A percentile compares a stretch with the other conserved stretches of the same genome.
Evolutionary conservation across 2,888 invertebrate species (phyloP).

Genomic region (Bembecia ichneumoniformis): DNA sequence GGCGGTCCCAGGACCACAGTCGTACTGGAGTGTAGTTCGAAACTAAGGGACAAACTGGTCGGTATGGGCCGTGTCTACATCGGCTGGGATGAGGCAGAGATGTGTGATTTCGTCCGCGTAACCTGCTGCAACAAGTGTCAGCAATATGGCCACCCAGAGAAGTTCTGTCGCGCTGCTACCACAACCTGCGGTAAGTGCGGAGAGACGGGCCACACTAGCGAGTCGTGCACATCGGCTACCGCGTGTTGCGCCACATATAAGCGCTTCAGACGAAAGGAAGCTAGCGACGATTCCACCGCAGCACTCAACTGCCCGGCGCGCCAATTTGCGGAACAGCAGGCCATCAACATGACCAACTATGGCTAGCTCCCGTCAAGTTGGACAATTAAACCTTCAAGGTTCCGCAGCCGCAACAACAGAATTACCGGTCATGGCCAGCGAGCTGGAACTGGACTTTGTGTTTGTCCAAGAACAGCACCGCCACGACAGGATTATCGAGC

Average conservation of each 20-base stretch:
- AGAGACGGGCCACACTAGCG: constrained; percentile 3
- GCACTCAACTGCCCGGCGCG: neutral
- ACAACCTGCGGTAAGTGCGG: constrained; percentile 8
- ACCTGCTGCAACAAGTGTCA: constrained; percentile 11
- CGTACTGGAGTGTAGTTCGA: constrained; percentile 1
- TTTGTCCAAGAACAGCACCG: neutral
- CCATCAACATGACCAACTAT: neutral
- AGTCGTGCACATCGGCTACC: neutral
- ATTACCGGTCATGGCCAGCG: neutral
- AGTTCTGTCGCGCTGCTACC: constrained; percentile 3
- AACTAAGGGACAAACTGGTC: neutral
- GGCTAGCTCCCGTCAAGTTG: neutral
- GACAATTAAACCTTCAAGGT: neutral
- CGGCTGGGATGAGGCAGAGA: constrained; percentile 5
- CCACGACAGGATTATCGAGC: neutral
- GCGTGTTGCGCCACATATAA: constrained; percentile 8
- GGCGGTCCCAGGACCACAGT: neutral
- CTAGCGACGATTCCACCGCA: neutral
- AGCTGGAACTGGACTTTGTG: neutral
- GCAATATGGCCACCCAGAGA: constrained; percentile 8
- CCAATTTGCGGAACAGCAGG: neutral
- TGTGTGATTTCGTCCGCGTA: neutral
- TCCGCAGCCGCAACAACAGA: neutral
- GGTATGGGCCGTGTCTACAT: neutral
- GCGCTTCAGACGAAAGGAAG: constrained; percentile 2